Evolutionary conservation across 2,113 vertebrate species (phyloP).

Genomic region (Corapipo altera): DNA sequence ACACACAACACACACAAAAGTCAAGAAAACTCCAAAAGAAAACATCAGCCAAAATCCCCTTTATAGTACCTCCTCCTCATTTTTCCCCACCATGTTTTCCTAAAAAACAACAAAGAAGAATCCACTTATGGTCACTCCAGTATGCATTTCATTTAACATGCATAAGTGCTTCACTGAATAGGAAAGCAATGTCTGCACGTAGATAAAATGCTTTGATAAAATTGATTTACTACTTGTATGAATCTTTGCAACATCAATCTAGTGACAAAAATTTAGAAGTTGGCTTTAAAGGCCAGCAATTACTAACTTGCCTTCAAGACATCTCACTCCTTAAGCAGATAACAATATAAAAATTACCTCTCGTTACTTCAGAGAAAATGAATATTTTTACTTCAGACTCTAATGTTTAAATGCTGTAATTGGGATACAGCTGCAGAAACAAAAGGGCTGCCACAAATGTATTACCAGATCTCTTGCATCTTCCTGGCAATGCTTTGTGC

Average conservation of each 20-base stretch:
- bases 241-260: not conserved
- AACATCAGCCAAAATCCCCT: not conserved
- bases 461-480: not conserved
- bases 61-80: not conserved
- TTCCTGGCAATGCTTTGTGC: conserved; percentile 18
- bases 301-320: not conserved
- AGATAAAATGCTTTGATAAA: not conserved
- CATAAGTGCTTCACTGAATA: not conserved
- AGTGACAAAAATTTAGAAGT: not conserved
- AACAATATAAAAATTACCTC: not conserved
- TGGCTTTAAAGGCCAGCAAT: not conserved
- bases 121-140: not conserved
- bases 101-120: not conserved
- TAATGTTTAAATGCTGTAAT: not conserved
- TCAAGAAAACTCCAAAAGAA: not conserved
- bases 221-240: not conserved
- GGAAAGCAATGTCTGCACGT: not conserved
- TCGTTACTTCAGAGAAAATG: not conserved
- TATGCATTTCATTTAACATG: not conserved
- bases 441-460: not conserved
- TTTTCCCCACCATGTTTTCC: not conserved
- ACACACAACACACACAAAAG: not conserved
- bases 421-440: conserved; percentile 18
- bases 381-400: not conserved
- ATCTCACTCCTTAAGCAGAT: not conserved